Evolutionary conservation across 2,888 invertebrate genomes (phyloP).

Genomic region (Diachrysia chrysitis): DNA sequence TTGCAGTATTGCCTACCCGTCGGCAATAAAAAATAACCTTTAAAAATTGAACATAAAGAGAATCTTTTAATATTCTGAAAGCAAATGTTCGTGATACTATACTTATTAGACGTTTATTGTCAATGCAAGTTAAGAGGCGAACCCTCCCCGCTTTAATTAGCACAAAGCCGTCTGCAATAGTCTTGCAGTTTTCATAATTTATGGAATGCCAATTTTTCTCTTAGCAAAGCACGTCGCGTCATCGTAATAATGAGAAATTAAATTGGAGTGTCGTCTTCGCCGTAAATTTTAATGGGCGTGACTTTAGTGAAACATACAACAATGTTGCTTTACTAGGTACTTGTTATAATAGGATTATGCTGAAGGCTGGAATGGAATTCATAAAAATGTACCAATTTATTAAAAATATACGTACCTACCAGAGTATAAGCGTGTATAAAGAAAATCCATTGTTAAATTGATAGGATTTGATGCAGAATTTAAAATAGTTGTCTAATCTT

Average conservation of each 20-base stretch:
- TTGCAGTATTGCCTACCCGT: too few species aligned
- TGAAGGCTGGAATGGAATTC: constrained; percentile 21
- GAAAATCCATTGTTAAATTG: too few species aligned
- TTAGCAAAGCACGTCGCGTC: constrained; percentile 56
- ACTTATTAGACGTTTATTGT: constrained; percentile 32
- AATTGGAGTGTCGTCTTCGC: constrained; percentile 66
- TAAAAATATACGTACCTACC: neutral
- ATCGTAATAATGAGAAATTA: constrained; percentile 71
- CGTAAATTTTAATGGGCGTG: constrained; percentile 65
- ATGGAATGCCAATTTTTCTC: constrained; percentile 73
- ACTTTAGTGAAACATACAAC: constrained; percentile 49
- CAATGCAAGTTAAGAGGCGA: constrained; percentile 46
- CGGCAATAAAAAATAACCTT: too few species aligned
- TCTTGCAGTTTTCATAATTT: constrained; percentile 70
- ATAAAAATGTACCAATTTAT: neutral
- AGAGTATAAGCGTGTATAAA: too few species aligned
- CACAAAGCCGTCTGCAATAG: constrained; percentile 61
- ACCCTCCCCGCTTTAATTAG: constrained; percentile 71
- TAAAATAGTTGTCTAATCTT: neutral
- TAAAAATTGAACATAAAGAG: too few species aligned
- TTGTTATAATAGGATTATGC: neutral
- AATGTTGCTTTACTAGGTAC: constrained; percentile 29
- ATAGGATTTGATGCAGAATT: too few species aligned
- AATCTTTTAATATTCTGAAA: neutral
- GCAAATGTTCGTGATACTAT: neutral